These are phyloP conservation scores for Podabrus alpinus DNA, from an alignment of 2,888 invertebrate genomes.

Conservation along the genomic window DNA sequence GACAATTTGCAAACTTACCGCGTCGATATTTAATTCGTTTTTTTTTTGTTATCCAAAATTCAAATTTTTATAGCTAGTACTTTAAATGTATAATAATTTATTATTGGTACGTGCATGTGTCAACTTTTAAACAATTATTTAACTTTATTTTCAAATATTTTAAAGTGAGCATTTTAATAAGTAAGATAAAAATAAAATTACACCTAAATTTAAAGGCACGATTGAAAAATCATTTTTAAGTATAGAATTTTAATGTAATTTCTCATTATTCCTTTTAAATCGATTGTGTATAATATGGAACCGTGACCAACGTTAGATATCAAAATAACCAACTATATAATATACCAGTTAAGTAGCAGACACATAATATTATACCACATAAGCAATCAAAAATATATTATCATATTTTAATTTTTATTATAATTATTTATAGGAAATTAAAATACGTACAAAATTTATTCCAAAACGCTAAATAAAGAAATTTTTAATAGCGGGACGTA, in stretches of 20 bases:
- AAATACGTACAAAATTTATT: too few species aligned
- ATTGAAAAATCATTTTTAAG: neutral
- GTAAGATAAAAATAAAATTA: too few species aligned
- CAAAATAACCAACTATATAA: neutral
- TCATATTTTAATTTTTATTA: too few species aligned
- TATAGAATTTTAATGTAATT: neutral
- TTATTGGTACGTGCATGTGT: neutral
- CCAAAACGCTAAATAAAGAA: too few species aligned
- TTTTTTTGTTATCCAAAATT: neutral
- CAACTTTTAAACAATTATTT: neutral
- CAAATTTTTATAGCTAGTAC: neutral
- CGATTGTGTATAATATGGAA: neutral
- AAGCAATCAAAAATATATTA: too few species aligned
- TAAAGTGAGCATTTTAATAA: too few species aligned
- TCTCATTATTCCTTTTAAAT: neutral
- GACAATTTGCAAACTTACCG: conserved; percentile 29
- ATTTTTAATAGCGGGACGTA: too few species aligned
- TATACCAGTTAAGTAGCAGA: too few species aligned
- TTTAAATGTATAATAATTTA: neutral
- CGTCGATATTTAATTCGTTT: conserved; percentile 6
- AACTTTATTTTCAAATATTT: neutral
- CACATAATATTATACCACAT: too few species aligned
- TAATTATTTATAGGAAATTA: too few species aligned
- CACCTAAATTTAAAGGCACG: too few species aligned
- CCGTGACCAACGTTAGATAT: neutral